Evolutionary conservation across 1,140 invertebrate genomes (phyloP), one percentile per base, ranked within the genome.

Genomic region (Lerema accius): DNA sequence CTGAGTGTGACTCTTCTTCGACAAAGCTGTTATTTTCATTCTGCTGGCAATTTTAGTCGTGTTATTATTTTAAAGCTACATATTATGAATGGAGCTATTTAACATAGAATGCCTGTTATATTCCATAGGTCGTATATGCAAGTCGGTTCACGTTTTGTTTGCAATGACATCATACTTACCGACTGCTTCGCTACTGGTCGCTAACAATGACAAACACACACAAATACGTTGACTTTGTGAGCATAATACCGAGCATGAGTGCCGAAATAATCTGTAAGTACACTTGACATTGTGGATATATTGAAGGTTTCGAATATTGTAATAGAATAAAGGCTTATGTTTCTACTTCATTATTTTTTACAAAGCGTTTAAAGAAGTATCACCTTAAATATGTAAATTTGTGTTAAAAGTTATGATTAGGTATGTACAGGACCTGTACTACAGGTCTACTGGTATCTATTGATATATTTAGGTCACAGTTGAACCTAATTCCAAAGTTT

Each of bases 161-260:
- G 50, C 50, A 10, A 53, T 53, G 50, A 53, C 50, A 53, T 53
- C 50, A 53, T 53, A 42, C 28, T 32, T 7, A 9, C 37, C 11
- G 46, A 28, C 14, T 35, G 19, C 11, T 19, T 26, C 26, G 14
- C 17, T 19, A 42, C 50, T 23, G 50, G 50, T 16, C 50, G 50
- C 26, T 53, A 51, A 53, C 50, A 55, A 55, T 55, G 50, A 55
- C 19, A 55, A 55, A 28, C n/a, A n/a, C n/a, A 49, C 26, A 26
- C 2, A 15, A 32, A 0, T 14, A 50, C 9, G 7, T 32, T 50
- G n/a, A 32, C 28, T 32, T 32, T 9, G 9, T 32, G 7, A 32
- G 6, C 28, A 32, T 32, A 32, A 32, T 5, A 32, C 9, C 28
- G 6, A 7, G 28, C 9, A 32, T 9, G 28, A 5, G 28, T 32